A percentile compares a stretch with the other conserved stretches of the same genome.
Conservation (phyloP, 2,888 invertebrate genomes). For the Fragum whitleyi region DNA sequence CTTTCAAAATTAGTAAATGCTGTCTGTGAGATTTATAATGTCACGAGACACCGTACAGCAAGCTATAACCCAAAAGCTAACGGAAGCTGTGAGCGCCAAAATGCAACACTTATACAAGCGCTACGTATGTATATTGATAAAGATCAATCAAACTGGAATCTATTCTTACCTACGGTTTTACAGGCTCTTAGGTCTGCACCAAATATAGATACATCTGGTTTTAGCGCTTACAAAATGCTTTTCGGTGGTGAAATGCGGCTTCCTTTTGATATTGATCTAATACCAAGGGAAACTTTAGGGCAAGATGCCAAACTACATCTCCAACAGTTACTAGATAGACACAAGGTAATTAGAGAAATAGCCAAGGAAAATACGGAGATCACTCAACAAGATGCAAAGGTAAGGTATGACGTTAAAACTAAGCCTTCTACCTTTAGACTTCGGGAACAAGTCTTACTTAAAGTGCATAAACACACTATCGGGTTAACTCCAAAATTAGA, state of each 20-base stretch:
- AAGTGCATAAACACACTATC: too few species aligned
- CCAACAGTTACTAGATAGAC: constrained; percentile 27
- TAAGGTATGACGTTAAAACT: constrained; percentile 38
- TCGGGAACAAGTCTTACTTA: constrained; percentile 29
- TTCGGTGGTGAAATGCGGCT: too few species aligned
- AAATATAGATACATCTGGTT: constrained; percentile 51
- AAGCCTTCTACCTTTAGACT: constrained; percentile 35
- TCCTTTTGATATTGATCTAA: constrained; percentile 55
- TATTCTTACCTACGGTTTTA: too few species aligned
- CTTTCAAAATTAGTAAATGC: too few species aligned
- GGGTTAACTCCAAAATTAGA: too few species aligned
- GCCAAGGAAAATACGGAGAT: constrained; percentile 32
- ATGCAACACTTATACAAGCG: constrained; percentile 39
- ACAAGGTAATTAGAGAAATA: constrained; percentile 40
- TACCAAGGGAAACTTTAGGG: too few species aligned
- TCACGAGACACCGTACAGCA: constrained; percentile 35
- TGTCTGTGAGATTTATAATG: too few species aligned
- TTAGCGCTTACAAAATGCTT: too few species aligned
- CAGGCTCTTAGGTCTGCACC: constrained; percentile 53
- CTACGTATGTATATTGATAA: constrained; percentile 25
- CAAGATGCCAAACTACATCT: constrained; percentile 33
- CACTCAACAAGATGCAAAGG: constrained; percentile 40
- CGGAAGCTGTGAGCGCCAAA: too few species aligned
- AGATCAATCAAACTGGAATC: too few species aligned
- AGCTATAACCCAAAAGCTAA: constrained; percentile 52